A percentile compares a stretch with the other conserved stretches of the same genome.
These are phyloP conservation scores for Allenopithecus nigroviridis DNA, from an alignment of 2,797 vertebrate genomes.

Conservation along the genomic window DNA sequence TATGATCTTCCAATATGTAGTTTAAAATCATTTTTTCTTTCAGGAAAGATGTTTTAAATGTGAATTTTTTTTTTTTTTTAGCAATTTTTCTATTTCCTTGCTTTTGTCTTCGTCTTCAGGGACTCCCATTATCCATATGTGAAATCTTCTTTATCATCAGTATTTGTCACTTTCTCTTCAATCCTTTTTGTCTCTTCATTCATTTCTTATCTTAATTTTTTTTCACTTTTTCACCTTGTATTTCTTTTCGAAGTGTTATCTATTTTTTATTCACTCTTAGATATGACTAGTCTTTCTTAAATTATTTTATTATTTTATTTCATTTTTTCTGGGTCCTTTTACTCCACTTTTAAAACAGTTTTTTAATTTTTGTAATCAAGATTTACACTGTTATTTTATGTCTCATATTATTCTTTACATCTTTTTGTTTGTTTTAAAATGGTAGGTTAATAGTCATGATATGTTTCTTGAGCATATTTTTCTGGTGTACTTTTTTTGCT, in stretches of 20 bases:
- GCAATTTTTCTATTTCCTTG: not conserved
- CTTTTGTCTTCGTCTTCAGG: not conserved
- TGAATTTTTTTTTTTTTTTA: not conserved
- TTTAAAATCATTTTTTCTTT: not conserved
- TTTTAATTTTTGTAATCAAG: not conserved
- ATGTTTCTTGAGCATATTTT: not conserved
- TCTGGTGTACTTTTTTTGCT: not conserved
- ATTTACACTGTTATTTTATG: not conserved
- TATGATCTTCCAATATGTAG: not conserved
- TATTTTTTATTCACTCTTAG: not conserved
- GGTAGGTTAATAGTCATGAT: not conserved
- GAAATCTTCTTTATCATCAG: not conserved
- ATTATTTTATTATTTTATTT: conserved; percentile 11
- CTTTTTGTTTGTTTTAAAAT: not conserved
- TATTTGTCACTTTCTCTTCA: not conserved
- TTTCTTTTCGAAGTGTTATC: not conserved
- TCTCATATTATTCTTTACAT: not conserved
- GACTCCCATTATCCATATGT: not conserved
- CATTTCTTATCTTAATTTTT: not conserved
- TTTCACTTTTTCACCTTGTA: not conserved
- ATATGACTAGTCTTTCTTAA: not conserved
- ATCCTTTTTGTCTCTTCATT: not conserved
- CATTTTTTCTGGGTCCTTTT: not conserved
- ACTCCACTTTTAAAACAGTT: not conserved
- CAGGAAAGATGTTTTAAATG: not conserved